Evolutionary conservation across 1,140 invertebrate genomes (phyloP).

Genomic region (Drosophila pandora): DNA sequence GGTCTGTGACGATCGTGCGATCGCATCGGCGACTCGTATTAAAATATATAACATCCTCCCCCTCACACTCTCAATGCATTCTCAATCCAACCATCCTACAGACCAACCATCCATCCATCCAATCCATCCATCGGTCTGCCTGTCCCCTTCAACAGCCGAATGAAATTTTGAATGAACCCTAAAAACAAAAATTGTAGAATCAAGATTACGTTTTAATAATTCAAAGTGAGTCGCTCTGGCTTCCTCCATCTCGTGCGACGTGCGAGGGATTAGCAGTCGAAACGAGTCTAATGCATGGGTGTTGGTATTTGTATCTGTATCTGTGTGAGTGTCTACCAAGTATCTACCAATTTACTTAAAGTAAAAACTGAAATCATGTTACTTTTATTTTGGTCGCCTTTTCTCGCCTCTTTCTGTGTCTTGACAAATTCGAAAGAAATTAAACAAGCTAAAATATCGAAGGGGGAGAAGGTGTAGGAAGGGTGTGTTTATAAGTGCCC

Average conservation of each 20-base stretch:
- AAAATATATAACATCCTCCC: constrained; percentile 49
- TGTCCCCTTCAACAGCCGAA: background rate
- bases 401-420: constrained; percentile 26
- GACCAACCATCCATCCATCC: background rate
- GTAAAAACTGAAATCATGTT: constrained; percentile 82
- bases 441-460: constrained; percentile 56
- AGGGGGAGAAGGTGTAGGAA: constrained; percentile 12
- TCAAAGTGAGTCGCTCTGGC: constrained; percentile 67
- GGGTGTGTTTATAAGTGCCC: constrained; percentile 14
- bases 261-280: constrained; percentile 68
- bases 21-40: constrained; percentile 64
- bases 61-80: background rate
- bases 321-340: constrained; percentile 13
- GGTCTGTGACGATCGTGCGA: constrained; percentile 58
- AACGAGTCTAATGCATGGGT: constrained; percentile 48
- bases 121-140: background rate
- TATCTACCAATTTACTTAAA: constrained; percentile 47
- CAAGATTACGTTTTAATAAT: constrained; percentile 82
- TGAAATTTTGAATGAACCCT: constrained; percentile 1
- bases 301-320: constrained; percentile 8
- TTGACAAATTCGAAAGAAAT: constrained; percentile 80
- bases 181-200: constrained; percentile 57
- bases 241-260: constrained; percentile 15
- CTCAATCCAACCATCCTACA: background rate
- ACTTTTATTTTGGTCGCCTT: constrained; percentile 51